Evolutionary conservation across 2,113 vertebrate genomes (phyloP).

Genomic region (Leiothrix lutea): DNA sequence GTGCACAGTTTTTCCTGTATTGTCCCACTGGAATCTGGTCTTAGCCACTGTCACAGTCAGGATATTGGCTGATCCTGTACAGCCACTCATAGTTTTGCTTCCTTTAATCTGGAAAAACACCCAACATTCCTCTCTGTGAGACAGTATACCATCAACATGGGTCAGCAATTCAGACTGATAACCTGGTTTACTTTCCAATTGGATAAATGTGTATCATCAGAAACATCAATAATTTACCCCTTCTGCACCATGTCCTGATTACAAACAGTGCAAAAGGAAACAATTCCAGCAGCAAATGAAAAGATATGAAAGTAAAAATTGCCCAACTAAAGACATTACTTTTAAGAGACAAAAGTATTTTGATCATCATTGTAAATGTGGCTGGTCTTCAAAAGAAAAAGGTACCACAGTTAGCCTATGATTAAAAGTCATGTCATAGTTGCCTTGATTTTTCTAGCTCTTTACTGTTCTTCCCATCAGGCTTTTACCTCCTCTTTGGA

Average conservation of each 20-base stretch:
- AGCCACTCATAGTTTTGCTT: background rate
- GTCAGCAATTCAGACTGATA: background rate
- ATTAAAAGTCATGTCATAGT: background rate
- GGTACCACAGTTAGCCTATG: background rate
- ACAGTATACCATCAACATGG: background rate
- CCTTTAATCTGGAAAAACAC: conserved; percentile 13
- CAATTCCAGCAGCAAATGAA: conserved; percentile 26
- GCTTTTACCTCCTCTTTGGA: background rate
- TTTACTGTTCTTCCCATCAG: background rate
- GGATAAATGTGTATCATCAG: background rate
- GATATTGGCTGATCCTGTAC: conserved; percentile 8
- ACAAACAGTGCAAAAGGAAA: conserved; percentile 2
- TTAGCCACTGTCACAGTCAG: background rate
- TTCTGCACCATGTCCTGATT: background rate
- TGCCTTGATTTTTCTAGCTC: background rate
- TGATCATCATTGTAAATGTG: background rate
- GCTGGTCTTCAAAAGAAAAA: background rate
- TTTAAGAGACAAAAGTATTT: conserved; percentile 5
- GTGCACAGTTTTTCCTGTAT: background rate
- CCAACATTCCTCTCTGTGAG: background rate
- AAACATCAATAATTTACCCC: conserved; percentile 18
- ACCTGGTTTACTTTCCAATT: conserved; percentile 7
- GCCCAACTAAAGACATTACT: background rate
- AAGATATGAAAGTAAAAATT: conserved; percentile 23
- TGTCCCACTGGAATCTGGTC: background rate